Evolutionary conservation across 2,888 invertebrate genomes (phyloP), one percentile per base, ranked within the genome.

Genomic region (Dermolepida albohirtum): DNA sequence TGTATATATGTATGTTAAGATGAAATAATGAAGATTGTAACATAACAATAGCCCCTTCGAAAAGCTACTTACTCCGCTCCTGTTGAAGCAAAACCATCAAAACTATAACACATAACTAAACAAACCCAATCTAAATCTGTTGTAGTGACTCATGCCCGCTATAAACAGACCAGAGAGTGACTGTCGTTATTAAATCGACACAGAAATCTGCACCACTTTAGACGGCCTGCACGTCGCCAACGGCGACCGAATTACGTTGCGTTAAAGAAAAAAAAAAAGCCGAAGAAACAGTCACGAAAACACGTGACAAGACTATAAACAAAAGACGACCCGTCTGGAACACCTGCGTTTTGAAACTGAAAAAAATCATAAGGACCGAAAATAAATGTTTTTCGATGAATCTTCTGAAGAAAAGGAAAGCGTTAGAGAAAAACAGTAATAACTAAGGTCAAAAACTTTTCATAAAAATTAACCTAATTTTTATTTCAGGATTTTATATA

Each of bases 121-220:
- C 79, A 79, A 79, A 79, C 78, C 72, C 69, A 72, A 70, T 76
- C 80, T 80, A 80, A 79, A 78, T 78, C 72, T 66, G 78, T 75
- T 71, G 57, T 63, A 67, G 72, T 79, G 79, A 79, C 71, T 79
- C 79, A 79, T 70, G 65, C 59, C 34, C 68, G 74, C 79, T 79
- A 79, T 78, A 79, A 78, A 57, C 69, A 62, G 65, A 44, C 65
- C 63, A 52, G 62, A 62, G 49, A 64, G 68, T 68, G 65, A 68
- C 68, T 68, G 68, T 68, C 57, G 68, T 59, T 65, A 66, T 66
- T 66, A 66, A 66, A 66, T 57, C 66, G 57, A 66, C 57, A 57
- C 57, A 57, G 50, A 66, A 52, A 57, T 50, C 66, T 59, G 47
- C 57, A 66, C 34, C 51, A 57, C 47, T 47, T 54, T 50, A 41